Base-by-base conservation (phyloP, 2,797 vertebrate species). In the Rhabdomys pumilio region DNA sequence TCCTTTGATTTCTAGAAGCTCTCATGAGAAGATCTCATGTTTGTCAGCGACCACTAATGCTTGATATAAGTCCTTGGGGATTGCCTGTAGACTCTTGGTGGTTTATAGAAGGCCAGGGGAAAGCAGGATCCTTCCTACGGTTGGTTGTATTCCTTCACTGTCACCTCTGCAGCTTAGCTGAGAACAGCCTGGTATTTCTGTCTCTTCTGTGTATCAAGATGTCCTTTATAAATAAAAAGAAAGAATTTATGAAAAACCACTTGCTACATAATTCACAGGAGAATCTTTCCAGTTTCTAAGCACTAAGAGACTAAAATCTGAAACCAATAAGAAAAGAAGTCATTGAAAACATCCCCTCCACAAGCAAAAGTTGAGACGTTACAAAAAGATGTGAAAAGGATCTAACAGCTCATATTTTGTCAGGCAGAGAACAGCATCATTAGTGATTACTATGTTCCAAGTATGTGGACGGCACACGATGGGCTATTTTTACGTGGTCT, bases 251-350 rank as follows among this genome's bases (percentile, higher is more conserved):
- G 57, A 55, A 89, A 90, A 91, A 88, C 55, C n/a, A 77, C 77
- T 79, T 55, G 55, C 5, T 47, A 59, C 61, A 73, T 47, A 73
- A 86, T 96, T 67, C 55, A 94, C 55, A 87, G 87, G n/a, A 65
- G 89, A 83, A 55, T 5, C 38, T 73, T 5, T 84, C 90, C 29
- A 69, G 41, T 85, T 95, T 94, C 81, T 26, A 94, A 17, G 91
- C 53, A 86, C 44, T 88, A 82, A 65, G 44, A 75, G 47, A 57
- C 53, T 67, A 47, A 92, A 55, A 82, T 26, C 47, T 89, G 65
- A 92, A 91, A 83, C 69, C 6, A 96, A 55, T 38, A 89, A 72
- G 61, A 96, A 86, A 89, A 90, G 73, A 91, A 94, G 59, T 22
- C 81, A 50, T 17, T 85, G 59, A 96, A 73, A 95, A 77, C 84